Base-by-base conservation (phyloP, 2,888 invertebrate species). In the Emmelina monodactyla region DNA sequence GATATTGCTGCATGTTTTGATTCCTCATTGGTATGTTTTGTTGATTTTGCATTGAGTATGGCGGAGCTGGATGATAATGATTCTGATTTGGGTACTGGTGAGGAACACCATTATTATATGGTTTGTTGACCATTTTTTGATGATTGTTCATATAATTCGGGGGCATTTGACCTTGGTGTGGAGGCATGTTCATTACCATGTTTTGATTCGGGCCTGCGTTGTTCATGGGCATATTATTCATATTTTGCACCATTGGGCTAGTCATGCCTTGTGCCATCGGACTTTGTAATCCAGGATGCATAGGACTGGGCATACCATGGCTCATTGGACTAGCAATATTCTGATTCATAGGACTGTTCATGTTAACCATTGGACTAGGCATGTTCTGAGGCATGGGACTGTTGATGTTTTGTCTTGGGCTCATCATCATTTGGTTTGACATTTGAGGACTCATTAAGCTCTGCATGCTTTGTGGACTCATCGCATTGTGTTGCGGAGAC, bases 401-500 rank as follows among this genome's bases (percentile, higher is more conserved):
- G 1, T 65, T 65, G 2, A 71, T 59, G 30, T 65, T 68, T 34
- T 71, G 69, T 25, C 70, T 55, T 14, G 73, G 72, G 44, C 79
- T 80, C 79, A 79, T 78, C 55, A 71, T 66, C 40, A 78, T 71
- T 49, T 76, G 78, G 44, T 65, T 76, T 1, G 76, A 53, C 66
- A 75, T 73, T 50, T 73, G 78, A 10, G 78, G 78, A 41, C 78
- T 78, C 72, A 76, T 65, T 7, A 76, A 43, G 31, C 71, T 73
- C 41, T 70, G 76, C 63, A 75, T 73, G 37, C 72, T 78, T 47
- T 76, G 75, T 1, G 79, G 78, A 38, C 78, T 79, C 78, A 79
- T 75, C 1, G 68, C 72, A 28, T 73, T 76, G 37, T 79, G 72
- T 44, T 70, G 76, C 2, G 76, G 75, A 25, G 75, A 76, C 75